Evolutionary conservation across 2,888 invertebrate species (phyloP).

Genomic region (Didymodactylos carnosus): DNA sequence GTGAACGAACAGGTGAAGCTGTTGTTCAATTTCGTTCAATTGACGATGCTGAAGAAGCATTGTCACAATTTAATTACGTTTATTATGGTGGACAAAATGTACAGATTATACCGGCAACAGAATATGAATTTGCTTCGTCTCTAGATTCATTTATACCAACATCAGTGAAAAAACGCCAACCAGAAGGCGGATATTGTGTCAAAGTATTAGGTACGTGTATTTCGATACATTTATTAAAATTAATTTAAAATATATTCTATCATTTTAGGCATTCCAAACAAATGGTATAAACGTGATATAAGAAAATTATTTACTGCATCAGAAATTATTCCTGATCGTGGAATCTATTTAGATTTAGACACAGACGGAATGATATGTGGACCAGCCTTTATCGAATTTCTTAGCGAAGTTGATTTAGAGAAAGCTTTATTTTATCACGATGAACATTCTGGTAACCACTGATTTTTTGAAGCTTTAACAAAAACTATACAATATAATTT

Average conservation of each 20-base stretch:
- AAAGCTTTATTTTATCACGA: slow-evolving; percentile 9
- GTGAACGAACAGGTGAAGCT: not conserved
- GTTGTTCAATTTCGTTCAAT: not conserved
- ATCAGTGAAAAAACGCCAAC: not conserved
- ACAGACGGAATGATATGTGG: not conserved
- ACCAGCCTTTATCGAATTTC: slow-evolving; percentile 3
- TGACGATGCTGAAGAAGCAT: not conserved
- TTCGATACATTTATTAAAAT: not conserved
- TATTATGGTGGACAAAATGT: not conserved
- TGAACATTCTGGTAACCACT: slow-evolving; percentile 3
- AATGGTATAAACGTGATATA: slow-evolving; percentile 2
- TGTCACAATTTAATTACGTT: not conserved
- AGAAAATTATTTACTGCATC: not conserved
- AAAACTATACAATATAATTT: not conserved
- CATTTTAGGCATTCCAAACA: not conserved
- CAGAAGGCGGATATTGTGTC: not conserved
- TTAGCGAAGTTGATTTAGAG: slow-evolving; percentile 9
- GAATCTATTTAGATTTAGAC: not conserved
- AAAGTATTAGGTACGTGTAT: not conserved
- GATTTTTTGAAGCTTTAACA: too few relatives aligned
- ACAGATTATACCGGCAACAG: not conserved
- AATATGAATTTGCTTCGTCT: not conserved
- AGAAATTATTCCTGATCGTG: not conserved
- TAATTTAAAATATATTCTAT: not conserved
- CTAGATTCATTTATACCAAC: not conserved